Evolutionary conservation across 2,113 vertebrate genomes (phyloP).

Genomic region (Alaudala cheleensis): DNA sequence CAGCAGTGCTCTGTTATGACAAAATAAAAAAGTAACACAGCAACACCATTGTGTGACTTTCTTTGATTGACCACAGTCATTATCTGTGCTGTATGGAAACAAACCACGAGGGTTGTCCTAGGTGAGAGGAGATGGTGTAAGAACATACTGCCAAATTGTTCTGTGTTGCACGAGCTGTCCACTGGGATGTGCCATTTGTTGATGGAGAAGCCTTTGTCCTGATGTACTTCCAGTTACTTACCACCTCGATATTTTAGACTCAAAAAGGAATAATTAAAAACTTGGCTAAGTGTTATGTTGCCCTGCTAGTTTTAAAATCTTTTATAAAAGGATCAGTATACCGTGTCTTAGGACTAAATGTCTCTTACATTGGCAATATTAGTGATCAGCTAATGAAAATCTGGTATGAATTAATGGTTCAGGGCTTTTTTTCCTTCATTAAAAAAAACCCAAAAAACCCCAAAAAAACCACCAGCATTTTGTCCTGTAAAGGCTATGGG

Average conservation of each 20-base stretch:
- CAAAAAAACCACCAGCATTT: background rate
- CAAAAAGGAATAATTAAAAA: slow-evolving; percentile 33
- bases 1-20: slow-evolving; percentile 16
- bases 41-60: background rate
- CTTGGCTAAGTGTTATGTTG: background rate
- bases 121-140: background rate
- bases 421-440: background rate
- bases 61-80: background rate
- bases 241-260: background rate
- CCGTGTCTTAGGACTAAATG: background rate
- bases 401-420: background rate
- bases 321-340: background rate
- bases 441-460: background rate
- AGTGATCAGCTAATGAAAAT: background rate
- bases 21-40: background rate
- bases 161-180: background rate
- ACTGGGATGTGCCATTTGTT: background rate
- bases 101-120: fast-evolving
- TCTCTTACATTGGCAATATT: background rate
- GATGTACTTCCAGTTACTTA: background rate
- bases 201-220: background rate
- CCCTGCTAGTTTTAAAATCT: background rate
- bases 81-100: background rate
- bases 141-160: background rate
- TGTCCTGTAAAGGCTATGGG: background rate